Conservation (phyloP, 2,888 invertebrate genomes). For the Allacma fusca region DNA sequence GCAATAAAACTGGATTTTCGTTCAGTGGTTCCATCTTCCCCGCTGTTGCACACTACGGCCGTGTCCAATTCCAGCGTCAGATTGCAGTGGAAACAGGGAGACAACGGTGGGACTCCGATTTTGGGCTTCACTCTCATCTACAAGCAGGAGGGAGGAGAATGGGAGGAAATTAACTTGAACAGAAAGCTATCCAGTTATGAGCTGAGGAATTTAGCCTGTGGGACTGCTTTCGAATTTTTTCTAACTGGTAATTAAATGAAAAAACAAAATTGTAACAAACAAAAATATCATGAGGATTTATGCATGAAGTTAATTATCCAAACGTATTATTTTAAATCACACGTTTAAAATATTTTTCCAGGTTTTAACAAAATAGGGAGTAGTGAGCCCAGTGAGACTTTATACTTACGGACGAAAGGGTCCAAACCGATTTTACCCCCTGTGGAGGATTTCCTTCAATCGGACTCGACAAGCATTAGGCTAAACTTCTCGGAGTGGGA, state of each 20-base stretch:
- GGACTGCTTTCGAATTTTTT: constrained; percentile 23
- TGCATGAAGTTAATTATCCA: too few relatives aligned
- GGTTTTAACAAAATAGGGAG: constrained; percentile 65
- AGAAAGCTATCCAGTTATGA: constrained; percentile 65
- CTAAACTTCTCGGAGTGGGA: constrained; percentile 65
- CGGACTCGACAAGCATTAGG: constrained; percentile 75
- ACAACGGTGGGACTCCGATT: constrained; percentile 69
- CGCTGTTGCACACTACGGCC: constrained; percentile 63
- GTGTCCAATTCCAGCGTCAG: constrained; percentile 67
- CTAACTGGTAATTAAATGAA: background rate
- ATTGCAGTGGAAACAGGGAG: constrained; percentile 69
- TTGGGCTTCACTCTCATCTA: constrained; percentile 69
- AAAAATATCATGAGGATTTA: too few relatives aligned
- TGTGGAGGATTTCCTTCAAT: constrained; percentile 72
- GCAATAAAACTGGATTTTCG: constrained; percentile 29
- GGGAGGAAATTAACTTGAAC: constrained; percentile 69
- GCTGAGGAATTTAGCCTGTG: constrained; percentile 67
- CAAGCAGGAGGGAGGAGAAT: constrained; percentile 68
- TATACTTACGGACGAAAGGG: constrained; percentile 72
- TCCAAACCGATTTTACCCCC: constrained; percentile 70
- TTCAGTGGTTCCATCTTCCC: constrained; percentile 66
- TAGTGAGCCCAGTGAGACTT: constrained; percentile 65
- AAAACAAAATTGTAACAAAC: background rate
- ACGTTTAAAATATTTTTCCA: background rate
- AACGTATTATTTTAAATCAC: too few relatives aligned